A percentile compares a stretch with the other conserved stretches of the same genome.
These are phyloP conservation scores for Eunapius fragilis DNA, from an alignment of 37 sponge, comb jelly and placozoan genomes.

Conservation along the genomic window DNA sequence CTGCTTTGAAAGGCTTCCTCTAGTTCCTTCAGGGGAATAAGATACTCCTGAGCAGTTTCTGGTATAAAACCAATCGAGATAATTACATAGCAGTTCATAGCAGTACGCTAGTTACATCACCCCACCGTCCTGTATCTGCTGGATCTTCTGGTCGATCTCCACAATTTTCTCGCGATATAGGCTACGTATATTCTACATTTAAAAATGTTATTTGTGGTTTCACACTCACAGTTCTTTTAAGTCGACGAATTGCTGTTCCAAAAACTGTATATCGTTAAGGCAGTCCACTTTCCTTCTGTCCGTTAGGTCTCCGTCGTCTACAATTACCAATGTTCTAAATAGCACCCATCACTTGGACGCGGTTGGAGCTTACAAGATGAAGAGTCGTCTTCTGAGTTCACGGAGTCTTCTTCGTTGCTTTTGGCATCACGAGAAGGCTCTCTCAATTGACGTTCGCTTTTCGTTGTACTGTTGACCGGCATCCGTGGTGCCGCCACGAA, in stretches of 20 bases:
- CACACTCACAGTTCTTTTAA: constrained; percentile 54
- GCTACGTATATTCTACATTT: background rate
- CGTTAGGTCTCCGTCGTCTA: constrained; percentile 60
- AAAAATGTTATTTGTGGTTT: background rate
- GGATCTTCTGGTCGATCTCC: constrained; percentile 54
- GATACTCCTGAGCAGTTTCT: constrained; percentile 53
- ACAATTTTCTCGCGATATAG: constrained; percentile 50
- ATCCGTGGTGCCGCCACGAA: background rate
- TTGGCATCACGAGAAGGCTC: constrained; percentile 7
- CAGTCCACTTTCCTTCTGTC: constrained; percentile 58
- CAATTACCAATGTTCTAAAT: constrained; percentile 17
- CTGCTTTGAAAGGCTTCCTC: constrained; percentile 7
- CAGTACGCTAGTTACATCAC: background rate
- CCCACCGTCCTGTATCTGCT: constrained; percentile 37
- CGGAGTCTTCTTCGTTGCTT: constrained; percentile 50
- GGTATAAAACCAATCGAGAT: too few species aligned
- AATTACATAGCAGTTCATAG: too few species aligned
- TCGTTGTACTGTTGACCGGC: constrained; percentile 45
- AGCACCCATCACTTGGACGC: constrained; percentile 5
- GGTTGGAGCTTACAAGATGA: constrained; percentile 37
- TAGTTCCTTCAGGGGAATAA: constrained; percentile 49
- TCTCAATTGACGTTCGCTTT: constrained; percentile 26
- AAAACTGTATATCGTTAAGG: constrained; percentile 52
- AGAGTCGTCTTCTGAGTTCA: constrained; percentile 61
- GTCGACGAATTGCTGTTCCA: constrained; percentile 70